These are phyloP conservation scores for Scaeva pyrastri DNA, from an alignment of 2,888 invertebrate species.

Conservation along the genomic window DNA sequence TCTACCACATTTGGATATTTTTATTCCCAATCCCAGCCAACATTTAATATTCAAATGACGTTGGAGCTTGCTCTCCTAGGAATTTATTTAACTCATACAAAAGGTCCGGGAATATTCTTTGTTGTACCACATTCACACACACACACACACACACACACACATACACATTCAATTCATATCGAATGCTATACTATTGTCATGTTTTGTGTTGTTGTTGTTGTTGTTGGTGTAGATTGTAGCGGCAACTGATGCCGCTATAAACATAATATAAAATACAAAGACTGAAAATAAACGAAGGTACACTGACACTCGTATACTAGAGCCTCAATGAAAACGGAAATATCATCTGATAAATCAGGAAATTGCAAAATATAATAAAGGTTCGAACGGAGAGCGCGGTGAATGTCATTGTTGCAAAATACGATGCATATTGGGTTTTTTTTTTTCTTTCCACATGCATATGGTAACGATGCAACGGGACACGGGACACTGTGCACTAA, in stretches of 20 bases:
- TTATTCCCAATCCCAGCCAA: conserved; percentile 37
- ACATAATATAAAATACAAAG: background rate
- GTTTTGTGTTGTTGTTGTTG: background rate
- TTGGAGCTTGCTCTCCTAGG: conserved; percentile 21
- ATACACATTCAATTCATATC: no score
- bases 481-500: background rate
- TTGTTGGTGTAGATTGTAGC: background rate
- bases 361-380: conserved; percentile 82
- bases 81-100: conserved; percentile 50
- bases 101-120: conserved; percentile 25
- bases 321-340: conserved; percentile 80
- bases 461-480: background rate
- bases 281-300: conserved; percentile 9
- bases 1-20: conserved; percentile 41
- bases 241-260: background rate
- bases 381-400: conserved; percentile 39
- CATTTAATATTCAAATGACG: conserved; percentile 48
- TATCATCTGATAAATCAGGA: conserved; percentile 81
- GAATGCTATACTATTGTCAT: conserved; percentile 5
- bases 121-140: no score
- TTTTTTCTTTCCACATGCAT: conserved; percentile 38
- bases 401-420: conserved; percentile 32
- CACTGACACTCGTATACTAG: background rate
- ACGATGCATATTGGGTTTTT: conserved; percentile 31
- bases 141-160: no score